Base-by-base conservation (phyloP, 1,140 invertebrate genomes). In the Drosophila busckii region DNA sequence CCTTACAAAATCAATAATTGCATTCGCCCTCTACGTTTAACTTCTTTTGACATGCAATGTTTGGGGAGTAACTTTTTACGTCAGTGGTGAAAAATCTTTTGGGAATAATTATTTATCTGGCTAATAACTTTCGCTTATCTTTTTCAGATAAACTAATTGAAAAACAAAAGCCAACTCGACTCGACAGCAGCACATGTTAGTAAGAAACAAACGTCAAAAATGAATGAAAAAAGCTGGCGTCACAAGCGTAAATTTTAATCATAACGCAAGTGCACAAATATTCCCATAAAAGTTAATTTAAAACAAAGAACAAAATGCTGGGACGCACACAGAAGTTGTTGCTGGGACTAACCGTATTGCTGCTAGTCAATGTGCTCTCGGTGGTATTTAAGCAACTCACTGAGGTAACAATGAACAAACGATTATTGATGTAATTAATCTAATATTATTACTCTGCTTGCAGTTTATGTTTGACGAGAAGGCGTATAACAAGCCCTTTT, bases 281-380 rank as follows among this genome's bases (percentile, higher is more conserved):
- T 12, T 3, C 26, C 3, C 16, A 62, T 2, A 38, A 25, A 1
- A 31, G 26, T 19, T 25, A 23, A 20, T 13, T 41, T 28, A 29
- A 20, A 25, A 20, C 13, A 29, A 46, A 20, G 25, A 9, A 35
- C 13, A 48, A 42, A 20, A 82, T 82, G 75, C 76, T 82, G 0
- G 76, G 75, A 19, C 75, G 75, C 65, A 91, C 91, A 28, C 93
- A 95, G 78, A 91, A 94, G 59, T 89, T 96, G 7, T 86, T 94
- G 55, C 86, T 96, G 22, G 95, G 95, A 46, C 89, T 94, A 38
- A 88, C 94, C 52, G 89, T 96, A 62, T 88, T 97, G 22, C 78
- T 96, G 10, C 87, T 96, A 44, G 95, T 96, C 31, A 94, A 97
- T 88, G 88, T 96, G 15, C 94, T 96, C 59, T 96, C 95, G 94